These are phyloP conservation scores for Epicampocera succincta DNA, from an alignment of 2,888 invertebrate species.

Conservation along the genomic window DNA sequence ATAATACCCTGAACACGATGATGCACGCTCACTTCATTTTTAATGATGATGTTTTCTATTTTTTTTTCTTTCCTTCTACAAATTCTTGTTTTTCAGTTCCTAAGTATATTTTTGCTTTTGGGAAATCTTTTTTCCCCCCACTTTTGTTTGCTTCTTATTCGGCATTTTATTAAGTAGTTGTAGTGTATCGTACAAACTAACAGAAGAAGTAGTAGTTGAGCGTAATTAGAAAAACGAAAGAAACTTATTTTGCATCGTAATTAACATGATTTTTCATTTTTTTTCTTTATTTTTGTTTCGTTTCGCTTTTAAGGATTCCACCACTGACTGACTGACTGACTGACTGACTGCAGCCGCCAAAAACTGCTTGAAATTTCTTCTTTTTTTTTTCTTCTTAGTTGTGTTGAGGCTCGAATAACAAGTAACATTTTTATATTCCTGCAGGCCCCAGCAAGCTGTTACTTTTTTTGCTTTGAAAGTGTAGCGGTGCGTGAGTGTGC, in stretches of 20 bases:
- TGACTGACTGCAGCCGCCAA: conserved; percentile 29
- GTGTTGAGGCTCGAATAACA: not conserved
- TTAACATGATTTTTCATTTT: conserved; percentile 61
- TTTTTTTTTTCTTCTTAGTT: not conserved
- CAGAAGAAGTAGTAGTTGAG: conserved; percentile 44
- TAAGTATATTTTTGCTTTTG: conserved; percentile 47
- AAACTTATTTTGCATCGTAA: conserved; percentile 67
- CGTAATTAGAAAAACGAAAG: conserved; percentile 64
- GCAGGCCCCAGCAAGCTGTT: conserved; percentile 52
- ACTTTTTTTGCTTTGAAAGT: conserved; percentile 36
- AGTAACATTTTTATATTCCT: conserved; percentile 13
- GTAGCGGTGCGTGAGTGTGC: not conserved
- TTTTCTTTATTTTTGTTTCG: too few species aligned
- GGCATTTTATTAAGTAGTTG: conserved; percentile 60
- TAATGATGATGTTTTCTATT: conserved; percentile 48
- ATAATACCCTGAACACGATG: not conserved
- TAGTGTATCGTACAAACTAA: too few species aligned
- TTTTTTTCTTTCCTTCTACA: conserved; percentile 6
- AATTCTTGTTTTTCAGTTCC: conserved; percentile 11
- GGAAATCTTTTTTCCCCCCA: conserved; percentile 44
- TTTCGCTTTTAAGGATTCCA: not conserved
- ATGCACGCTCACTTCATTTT: conserved; percentile 24
- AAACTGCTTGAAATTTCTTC: conserved; percentile 10
- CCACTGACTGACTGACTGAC: too few species aligned
- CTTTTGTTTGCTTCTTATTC: conserved; percentile 33